Evolutionary conservation across 2,888 invertebrate species (phyloP), one percentile per base, ranked within the genome.

Genomic region (Cerceris rybyensis): DNA sequence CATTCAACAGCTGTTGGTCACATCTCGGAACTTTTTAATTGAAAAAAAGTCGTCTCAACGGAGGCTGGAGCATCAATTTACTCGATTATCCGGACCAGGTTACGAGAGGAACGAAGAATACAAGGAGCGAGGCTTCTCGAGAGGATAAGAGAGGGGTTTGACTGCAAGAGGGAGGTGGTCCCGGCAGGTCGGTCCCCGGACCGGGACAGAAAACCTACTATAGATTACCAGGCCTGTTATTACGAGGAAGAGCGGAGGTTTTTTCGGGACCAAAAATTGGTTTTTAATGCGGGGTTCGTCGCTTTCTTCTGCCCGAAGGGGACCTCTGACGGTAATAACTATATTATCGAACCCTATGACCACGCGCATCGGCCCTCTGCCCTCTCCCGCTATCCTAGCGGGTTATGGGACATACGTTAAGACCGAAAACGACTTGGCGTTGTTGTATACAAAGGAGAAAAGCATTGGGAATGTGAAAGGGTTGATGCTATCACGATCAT

Each of bases 201-300:
- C 84, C 87, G 65, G 88, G 87, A 89, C 89, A 91, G 90, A 92
- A 92, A 92, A 92, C 91, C 91, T 91, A 92, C 90, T 91, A 91
- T 91, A 91, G 91, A 92, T 92, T 91, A 92, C 88, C 87, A 88
- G 88, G 87, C 89, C 91, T 92, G 91, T 92, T 92, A 92, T 92
- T 92, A 92, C 86, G 88, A 81, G 83, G 84, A 82, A 84, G 89
- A 88, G 88, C 89, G 89, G 88, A 90, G 89, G 88, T 90, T 90
- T 91, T 91, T 92, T 91, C 88, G 89, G 89, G 86, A 86, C 89
- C 85, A 91, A 91, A 92, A 92, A 92, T 92, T 92, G 92, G 91
- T 92, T 92, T 91, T 92, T 92, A 92, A 92, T 92, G 89, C 88
- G 84, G 88, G 90, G 91, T 90, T 91, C 88, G 88, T 87, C 88